Evolutionary conservation across 2,888 invertebrate genomes (phyloP), one percentile per base, ranked within the genome.

Genomic region (Spatulosminthurus flaviceps): DNA sequence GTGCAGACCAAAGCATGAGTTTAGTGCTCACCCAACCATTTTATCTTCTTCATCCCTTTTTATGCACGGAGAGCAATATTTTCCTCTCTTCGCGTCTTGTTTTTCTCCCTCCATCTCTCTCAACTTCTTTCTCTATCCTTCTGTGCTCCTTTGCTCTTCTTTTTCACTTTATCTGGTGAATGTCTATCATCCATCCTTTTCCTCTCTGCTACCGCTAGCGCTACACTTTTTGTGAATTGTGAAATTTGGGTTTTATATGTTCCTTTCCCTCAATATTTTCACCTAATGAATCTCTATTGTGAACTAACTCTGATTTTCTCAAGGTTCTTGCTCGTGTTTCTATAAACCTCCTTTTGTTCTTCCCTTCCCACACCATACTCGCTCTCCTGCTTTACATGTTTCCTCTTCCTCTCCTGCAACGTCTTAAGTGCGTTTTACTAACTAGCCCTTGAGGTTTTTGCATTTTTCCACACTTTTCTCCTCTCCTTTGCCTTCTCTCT

Each of bases 11-110:
- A 41, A n/a, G 0, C 21, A 21, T n/a, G 29, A 41, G 70, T 41
- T 70, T 21, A 70, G 70, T 70, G 22, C 22, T 34, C 70, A 70
- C 1, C 22, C 5, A 34, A 41, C 70, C 70, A 29, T 70, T 70
- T 70, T 70, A 70, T 70, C 41, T 70, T 41, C 70, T 21, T 29
- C 70, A 22, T 34, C 41, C 70, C 42, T 64, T 64, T 64, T 64
- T 64, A 64, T 64, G 64, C 64, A 64, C 16, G 64, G 64, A 64
- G 64, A 64, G 64, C 64, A 26, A 24, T 64, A 64, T 64, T 64
- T 64, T 24, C 64, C n/a, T 26, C 64, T 60, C n/a, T 60, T 60
- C 16, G 19, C 60, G 16, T 21, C 21, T 60, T 13, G 7, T n/a
- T 60, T 60, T 60, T 60, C 60, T 19, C 60, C 16, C 21, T 21